A percentile compares a stretch with the other conserved stretches of the same genome.
Evolutionary conservation across 1,140 invertebrate genomes (phyloP).

Genomic region (Macrobrachium rosenbergii): DNA sequence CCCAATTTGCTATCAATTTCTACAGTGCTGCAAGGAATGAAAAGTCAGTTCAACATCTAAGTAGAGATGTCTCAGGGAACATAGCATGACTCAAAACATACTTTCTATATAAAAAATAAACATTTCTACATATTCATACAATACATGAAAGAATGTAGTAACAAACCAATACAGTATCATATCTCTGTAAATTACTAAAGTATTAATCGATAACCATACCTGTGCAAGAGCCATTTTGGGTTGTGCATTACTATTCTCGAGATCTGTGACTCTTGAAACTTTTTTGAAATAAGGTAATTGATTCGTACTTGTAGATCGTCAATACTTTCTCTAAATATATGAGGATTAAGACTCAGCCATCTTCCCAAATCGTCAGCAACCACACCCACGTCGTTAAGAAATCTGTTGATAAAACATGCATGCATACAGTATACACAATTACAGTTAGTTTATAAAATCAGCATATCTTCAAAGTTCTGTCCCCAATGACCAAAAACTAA

Average conservation of each 20-base stretch:
- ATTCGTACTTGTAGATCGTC: constrained; percentile 35
- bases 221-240: constrained; percentile 41
- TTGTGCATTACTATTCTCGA: constrained; percentile 34
- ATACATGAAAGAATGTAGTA: no score
- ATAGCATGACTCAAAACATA: background rate
- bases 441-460: background rate
- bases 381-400: constrained; percentile 40
- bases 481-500: no score
- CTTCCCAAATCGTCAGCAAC: constrained; percentile 33
- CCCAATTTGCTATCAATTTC: constrained; percentile 44
- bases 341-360: constrained; percentile 45
- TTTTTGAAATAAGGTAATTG: constrained; percentile 29
- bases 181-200: no score
- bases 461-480: background rate
- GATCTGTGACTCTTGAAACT: constrained; percentile 18
- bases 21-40: constrained; percentile 29
- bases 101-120: background rate
- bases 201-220: background rate
- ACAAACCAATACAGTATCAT: background rate
- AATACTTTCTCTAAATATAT: constrained; percentile 32
- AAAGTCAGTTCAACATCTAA: background rate
- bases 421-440: background rate
- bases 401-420: constrained; percentile 21
- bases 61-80: no score
- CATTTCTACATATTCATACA: no score